Evolutionary conservation across 2,888 invertebrate species (phyloP), one percentile per base, ranked within the genome.

Genomic region (Cecidostiba fungosa): DNA sequence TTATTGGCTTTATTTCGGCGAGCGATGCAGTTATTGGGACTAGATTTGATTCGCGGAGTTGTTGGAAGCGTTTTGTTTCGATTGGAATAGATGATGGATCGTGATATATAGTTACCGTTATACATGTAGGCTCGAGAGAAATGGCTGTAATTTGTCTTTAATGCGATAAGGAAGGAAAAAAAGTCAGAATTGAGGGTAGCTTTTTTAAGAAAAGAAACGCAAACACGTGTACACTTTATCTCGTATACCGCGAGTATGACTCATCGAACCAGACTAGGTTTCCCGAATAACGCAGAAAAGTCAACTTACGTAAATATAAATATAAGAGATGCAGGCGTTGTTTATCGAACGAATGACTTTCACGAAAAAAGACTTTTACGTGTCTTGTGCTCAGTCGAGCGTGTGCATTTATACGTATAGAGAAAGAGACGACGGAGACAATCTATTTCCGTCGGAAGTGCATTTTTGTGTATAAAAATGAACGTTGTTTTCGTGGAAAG

Each of bases 361-460:
- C 23, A 10, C n/a, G 73, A 50, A 29, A 59, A 83, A 39, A 8
- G 73, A 29, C 8, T 4, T 29, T 23, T 26, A 5, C 66, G 3
- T 29, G 19, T 4, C 12, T 62, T 16, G 77, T 50, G 59, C 26
- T 73, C 70, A n/a, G 19, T 79, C 14, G 54, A 39, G 70, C 77
- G 70, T 73, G 36, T 43, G n/a, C 12, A 43, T 43, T 12, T 10
- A 10, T 12, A 43, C 10, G 10, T 10, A 43, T 8, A 10, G 43
- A 19, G 12, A 3, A 1, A 26, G 39, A 10, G 36, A 66, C 47
- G 36, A 66, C 47, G 62, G 73, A 82, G 85, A 85, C 82, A 85
- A 77, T 85, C 82, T 85, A 85, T 85, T 85, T 85, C 85, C 82
- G 85, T 77, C 78, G 82, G 73, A 85, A 81, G 43, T 47, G 74